A percentile compares a stretch with the other conserved stretches of the same genome.
These are phyloP conservation scores for Aphelenchoides besseyi DNA, from an alignment of 1,140 invertebrate genomes.

Conservation along the genomic window DNA sequence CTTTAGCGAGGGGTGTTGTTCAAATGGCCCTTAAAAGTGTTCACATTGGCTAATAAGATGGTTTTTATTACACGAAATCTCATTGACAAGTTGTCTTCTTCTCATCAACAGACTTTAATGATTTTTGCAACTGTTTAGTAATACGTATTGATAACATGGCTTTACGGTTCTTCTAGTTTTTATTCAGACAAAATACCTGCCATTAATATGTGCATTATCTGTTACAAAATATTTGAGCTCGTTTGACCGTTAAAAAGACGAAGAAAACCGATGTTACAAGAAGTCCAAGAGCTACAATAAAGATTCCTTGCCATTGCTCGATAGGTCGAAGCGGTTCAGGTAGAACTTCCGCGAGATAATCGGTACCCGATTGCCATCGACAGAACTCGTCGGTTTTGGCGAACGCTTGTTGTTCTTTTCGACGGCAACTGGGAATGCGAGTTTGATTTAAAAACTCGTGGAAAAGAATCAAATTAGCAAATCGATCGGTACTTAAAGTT, in stretches of 20 bases:
- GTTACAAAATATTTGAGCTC: background rate
- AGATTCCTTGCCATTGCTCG: slow-evolving; percentile 23
- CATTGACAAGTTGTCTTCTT: too few species aligned
- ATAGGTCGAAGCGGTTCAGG: slow-evolving; percentile 10
- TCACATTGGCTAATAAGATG: too few species aligned
- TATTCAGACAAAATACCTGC: too few species aligned
- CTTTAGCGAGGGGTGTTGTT: too few species aligned
- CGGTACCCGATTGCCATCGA: slow-evolving; percentile 16
- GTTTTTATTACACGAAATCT: too few species aligned
- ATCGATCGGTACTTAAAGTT: slow-evolving; percentile 19
- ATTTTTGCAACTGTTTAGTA: too few species aligned
- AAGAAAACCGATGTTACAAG: background rate
- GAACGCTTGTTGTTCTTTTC: slow-evolving; percentile 20
- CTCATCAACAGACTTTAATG: too few species aligned
- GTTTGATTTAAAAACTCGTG: slow-evolving; percentile 21
- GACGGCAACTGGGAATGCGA: slow-evolving; percentile 7
- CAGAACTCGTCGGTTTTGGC: slow-evolving; percentile 16
- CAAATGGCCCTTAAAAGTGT: too few species aligned
- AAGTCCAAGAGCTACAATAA: background rate
- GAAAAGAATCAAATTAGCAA: slow-evolving; percentile 18
- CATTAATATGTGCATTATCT: too few species aligned
- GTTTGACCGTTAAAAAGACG: background rate
- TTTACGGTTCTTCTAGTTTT: too few species aligned
- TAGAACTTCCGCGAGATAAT: slow-evolving; percentile 21
- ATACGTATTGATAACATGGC: too few species aligned